Base-by-base conservation (phyloP, 2,797 vertebrate species). In the Tolypeutes matacus region DNA sequence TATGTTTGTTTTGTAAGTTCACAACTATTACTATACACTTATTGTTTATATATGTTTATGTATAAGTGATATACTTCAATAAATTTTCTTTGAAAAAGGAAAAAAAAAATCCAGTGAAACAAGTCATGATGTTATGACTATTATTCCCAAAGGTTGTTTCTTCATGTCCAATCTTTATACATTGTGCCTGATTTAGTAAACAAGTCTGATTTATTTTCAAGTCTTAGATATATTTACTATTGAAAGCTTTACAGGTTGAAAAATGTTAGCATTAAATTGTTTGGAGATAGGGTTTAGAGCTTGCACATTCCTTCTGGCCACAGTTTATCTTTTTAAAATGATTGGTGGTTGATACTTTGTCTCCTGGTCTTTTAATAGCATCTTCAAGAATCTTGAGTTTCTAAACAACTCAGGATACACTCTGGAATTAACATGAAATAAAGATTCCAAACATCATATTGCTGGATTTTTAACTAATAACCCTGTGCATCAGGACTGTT, bases 251-350 rank as follows among this genome's bases (percentile, higher is more conserved):
- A 69, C 58, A 88, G n/a, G 34, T 49, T 96, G 77, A 56, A 95
- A 92, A 97, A 96, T 67, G 81, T 97, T 97, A 98, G 27, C 53
- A 75, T 91, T 89, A 58, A 83, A 82, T 88, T 73, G 89, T 97
- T 93, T 97, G 93, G 92, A 96, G 88, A 97, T 78, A 96, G 75
- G 87, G 72, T 25, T 94, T 69, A 93, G 29, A 93, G 58, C 95
- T 86, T 95, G 36, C 93, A 36, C 78, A 81, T 81, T 94, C 93
- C 85, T 60, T 96, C 86, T 91, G 89, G 78, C 12, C 60, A 95
- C 2, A 97, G 93, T 98, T 98, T 98, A 97, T 97, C 76, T 96
- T 95, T 76, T 34, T 29, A 25, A 89, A 94, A 36, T 89, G 84
- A 85, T 13, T 96, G 80, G 42, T 94, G 84, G 90, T 93, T 97